These are phyloP conservation scores for Oxygymnocypris stewartii DNA, from an alignment of 2,113 vertebrate species.

Conservation along the genomic window DNA sequence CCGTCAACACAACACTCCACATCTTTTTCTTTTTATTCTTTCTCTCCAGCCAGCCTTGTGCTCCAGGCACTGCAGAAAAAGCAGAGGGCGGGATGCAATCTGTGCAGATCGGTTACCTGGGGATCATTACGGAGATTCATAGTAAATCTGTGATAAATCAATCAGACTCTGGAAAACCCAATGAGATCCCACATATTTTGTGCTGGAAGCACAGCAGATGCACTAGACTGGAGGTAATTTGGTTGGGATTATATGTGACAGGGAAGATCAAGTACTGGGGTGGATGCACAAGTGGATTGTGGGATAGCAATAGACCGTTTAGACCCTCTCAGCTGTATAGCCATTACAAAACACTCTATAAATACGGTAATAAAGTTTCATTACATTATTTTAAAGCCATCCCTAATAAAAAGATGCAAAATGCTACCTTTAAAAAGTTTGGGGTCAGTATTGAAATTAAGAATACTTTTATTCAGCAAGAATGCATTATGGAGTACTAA, in stretches of 20 bases:
- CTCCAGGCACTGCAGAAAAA: conserved; percentile 9
- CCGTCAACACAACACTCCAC: conserved; percentile 1
- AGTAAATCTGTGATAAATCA: conserved; percentile 41
- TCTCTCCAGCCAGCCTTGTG: not conserved
- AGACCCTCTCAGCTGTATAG: not conserved
- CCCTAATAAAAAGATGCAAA: not conserved
- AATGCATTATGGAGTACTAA: not conserved
- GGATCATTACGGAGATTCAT: conserved; percentile 37
- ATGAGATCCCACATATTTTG: conserved; percentile 18
- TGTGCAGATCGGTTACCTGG: conserved; percentile 30
- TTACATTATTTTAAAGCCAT: not conserved
- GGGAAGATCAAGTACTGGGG: conserved; percentile 20
- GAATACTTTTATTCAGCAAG: not conserved
- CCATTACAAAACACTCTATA: not conserved
- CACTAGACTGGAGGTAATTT: conserved; percentile 54
- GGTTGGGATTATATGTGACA: conserved; percentile 32
- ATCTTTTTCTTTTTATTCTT: not conserved
- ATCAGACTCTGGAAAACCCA: conserved; percentile 30
- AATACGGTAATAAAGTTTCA: not conserved
- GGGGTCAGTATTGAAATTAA: not conserved
- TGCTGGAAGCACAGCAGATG: conserved; percentile 26
- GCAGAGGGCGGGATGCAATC: not conserved
- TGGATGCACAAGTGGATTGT: conserved; percentile 4
- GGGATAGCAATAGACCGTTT: not conserved
- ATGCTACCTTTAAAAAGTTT: not conserved